Conservation (phyloP, 2,888 invertebrate species). For the Smittia sp. region DNA sequence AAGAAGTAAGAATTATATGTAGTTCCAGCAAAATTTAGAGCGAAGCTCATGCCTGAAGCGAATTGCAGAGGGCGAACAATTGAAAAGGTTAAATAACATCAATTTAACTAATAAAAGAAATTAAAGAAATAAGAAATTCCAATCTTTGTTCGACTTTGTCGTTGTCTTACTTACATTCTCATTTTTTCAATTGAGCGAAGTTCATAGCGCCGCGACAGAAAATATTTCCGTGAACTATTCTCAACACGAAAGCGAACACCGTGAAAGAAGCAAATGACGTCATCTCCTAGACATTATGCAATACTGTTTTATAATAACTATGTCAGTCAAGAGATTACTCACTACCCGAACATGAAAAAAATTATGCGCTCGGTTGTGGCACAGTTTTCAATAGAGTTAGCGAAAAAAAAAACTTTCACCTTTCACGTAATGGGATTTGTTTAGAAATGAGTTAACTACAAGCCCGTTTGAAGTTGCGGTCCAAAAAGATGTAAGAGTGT, state of each 20-base stretch:
- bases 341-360: constrained; percentile 35
- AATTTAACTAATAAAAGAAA: constrained; percentile 54
- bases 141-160: constrained; percentile 15
- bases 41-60: too few relatives aligned
- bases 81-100: constrained; percentile 52
- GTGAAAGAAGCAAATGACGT: constrained; percentile 29
- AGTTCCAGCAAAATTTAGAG: not conserved
- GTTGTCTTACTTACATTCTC: constrained; percentile 18
- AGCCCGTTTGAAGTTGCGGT: not conserved
- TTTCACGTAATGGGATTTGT: constrained; percentile 50
- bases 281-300: constrained; percentile 28
- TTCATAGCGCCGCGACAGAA: not conserved
- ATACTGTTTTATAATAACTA: constrained; percentile 23
- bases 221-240: constrained; percentile 2
- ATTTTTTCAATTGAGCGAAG: not conserved
- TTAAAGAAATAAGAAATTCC: constrained; percentile 40
- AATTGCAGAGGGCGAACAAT: not conserved
- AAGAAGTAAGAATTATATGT: too few relatives aligned
- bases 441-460: not conserved
- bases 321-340: constrained; percentile 39
- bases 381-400: constrained; percentile 43
- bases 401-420: constrained; percentile 51
- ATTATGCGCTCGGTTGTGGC: constrained; percentile 42
- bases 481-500: not conserved
- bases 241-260: not conserved